Evolutionary conservation across 2,888 invertebrate genomes (phyloP).

Genomic region (Amphipyra berbera): DNA sequence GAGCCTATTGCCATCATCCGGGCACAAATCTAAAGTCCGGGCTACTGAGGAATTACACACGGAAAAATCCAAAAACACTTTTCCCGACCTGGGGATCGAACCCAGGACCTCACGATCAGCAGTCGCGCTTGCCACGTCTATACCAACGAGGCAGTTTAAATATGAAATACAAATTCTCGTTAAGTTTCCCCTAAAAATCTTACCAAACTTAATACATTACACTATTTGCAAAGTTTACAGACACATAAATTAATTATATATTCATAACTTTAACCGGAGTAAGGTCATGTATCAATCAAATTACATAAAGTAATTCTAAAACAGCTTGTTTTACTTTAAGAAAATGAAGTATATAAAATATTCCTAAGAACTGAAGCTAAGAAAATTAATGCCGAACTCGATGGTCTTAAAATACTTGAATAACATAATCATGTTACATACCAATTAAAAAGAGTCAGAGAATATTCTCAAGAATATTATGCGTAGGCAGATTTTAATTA

Average conservation of each 20-base stretch:
- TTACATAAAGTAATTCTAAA: constrained; percentile 4
- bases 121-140: too few species aligned
- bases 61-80: too few species aligned
- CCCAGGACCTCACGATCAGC: too few species aligned
- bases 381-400: constrained; percentile 7
- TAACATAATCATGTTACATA: constrained; percentile 3
- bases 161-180: neutral
- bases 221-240: constrained; percentile 29
- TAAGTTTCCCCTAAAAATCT: neutral
- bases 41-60: too few species aligned
- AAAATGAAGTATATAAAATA: constrained; percentile 14
- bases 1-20: too few species aligned
- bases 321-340: constrained; percentile 1
- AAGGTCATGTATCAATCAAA: constrained; percentile 10
- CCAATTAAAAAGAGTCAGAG: constrained; percentile 25
- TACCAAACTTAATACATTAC: constrained; percentile 3
- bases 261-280: constrained; percentile 10
- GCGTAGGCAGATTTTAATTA: constrained; percentile 17
- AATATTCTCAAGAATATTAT: constrained; percentile 1
- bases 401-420: constrained; percentile 7
- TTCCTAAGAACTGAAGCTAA: too few species aligned
- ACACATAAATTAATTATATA: constrained; percentile 29
- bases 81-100: too few species aligned
- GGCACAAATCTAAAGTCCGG: too few species aligned
- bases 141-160: too few species aligned